Evolutionary conservation across 2,888 invertebrate species (phyloP), one percentile per base, ranked within the genome.

Genomic region (Ommatoiulus sabulosus): DNA sequence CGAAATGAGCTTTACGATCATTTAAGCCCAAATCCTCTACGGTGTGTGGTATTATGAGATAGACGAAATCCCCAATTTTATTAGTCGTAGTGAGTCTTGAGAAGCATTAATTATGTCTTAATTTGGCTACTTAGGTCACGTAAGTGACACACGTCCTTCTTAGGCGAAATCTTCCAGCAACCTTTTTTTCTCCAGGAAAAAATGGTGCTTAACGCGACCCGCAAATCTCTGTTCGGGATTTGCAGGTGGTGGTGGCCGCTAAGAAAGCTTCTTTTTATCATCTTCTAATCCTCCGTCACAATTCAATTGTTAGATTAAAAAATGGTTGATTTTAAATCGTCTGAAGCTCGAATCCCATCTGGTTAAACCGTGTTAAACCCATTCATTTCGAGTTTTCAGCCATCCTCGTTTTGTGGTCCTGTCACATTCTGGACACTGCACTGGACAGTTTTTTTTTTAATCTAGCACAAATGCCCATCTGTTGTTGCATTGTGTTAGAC

Each of bases 91-190:
- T 57, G 57, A 10, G 57, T 57, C 8, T 57, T 57, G 57, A 57
- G 12, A 17, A 57, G 57, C 57, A 57, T 57, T 57, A 57, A 57
- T 57, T 57, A 57, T 57, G 17, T 57, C 57, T 57, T 57, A 12
- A 57, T 57, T 57, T 57, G 57, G 57, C 57, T 57, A 57, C 57
- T 57, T 57, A 15, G 57, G 57, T 57, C 57, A 57, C 57, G 57
- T 57, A 57, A 57, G 57, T 57, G 57, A 57, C 57, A 57, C 57
- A 57, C 57, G 57, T 57, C 15, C 17, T 57, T 48, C 48, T 57
- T 57, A 48, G 48, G 48, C 12, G 48, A 48, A 48, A 48, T 35
- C 35, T 35, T 35, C 35, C 35, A 35, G 35, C 35, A 35, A 35
- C 0, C 35, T 35, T 35, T 35, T 35, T 35, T 35, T 35, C 35